Evolutionary conservation across 2,113 vertebrate genomes (phyloP).

Genomic region (Tetrao urogallus): DNA sequence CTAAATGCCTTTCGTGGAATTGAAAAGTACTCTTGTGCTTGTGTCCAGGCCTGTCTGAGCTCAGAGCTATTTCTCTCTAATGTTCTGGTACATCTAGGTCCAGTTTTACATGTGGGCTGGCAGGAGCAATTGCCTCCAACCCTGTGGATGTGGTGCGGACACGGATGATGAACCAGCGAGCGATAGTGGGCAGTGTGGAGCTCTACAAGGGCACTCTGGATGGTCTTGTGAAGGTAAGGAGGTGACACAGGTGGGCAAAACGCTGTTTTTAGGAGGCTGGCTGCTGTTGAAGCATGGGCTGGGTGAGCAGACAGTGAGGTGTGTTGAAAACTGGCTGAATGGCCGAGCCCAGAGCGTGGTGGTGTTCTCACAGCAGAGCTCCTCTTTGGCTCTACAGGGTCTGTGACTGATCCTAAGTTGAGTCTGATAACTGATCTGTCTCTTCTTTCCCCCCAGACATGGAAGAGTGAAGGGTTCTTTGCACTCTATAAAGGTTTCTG

Average conservation of each 20-base stretch:
- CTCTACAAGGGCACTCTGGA: slow-evolving; percentile 91
- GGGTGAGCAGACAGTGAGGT: too few species aligned
- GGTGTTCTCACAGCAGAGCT: too few species aligned
- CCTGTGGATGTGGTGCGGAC: slow-evolving; percentile 94
- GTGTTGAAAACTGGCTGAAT: too few species aligned
- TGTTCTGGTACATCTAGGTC: slow-evolving; percentile 75
- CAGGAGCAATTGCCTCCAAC: slow-evolving; percentile 91
- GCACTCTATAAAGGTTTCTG: slow-evolving; percentile 98
- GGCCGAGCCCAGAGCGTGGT: background rate
- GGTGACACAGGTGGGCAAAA: background rate
- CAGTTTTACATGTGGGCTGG: slow-evolving; percentile 91
- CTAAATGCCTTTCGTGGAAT: accelerated
- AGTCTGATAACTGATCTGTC: background rate
- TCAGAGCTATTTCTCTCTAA: background rate
- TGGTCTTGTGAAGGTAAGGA: slow-evolving; percentile 88
- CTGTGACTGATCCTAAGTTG: too few species aligned
- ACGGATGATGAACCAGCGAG: slow-evolving; percentile 95
- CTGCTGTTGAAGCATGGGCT: too few species aligned
- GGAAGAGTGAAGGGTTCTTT: slow-evolving; percentile 95
- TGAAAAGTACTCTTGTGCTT: background rate
- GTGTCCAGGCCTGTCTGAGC: background rate
- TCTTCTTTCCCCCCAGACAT: slow-evolving; percentile 81
- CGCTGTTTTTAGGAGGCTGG: too few species aligned
- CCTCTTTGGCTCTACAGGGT: background rate
- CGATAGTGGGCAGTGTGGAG: slow-evolving; percentile 73